Conservation (phyloP, 92 coral and sea anemone genomes). For the Plumapathes pennacea region DNA sequence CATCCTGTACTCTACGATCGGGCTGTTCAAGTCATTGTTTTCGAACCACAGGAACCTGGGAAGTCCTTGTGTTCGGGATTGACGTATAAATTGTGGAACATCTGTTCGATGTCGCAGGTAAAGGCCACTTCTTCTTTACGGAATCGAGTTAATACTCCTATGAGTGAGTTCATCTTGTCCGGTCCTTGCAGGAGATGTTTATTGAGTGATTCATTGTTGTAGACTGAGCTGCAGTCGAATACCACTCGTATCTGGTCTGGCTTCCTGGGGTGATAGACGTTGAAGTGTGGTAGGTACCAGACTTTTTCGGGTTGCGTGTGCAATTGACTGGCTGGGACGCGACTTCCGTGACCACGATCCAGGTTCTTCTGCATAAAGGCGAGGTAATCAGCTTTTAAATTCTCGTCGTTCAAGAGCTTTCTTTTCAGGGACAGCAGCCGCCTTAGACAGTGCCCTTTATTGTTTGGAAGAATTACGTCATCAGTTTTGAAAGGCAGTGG, state of each 20-base stretch:
- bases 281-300: conserved; percentile 47
- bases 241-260: conserved; percentile 33
- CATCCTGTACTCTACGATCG: too few species aligned
- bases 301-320: conserved; percentile 10
- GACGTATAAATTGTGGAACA: too few species aligned
- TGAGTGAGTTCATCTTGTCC: too few species aligned
- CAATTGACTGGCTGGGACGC: conserved; percentile 20
- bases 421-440: conserved; percentile 41
- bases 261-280: conserved; percentile 15
- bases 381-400: conserved; percentile 12
- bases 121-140: conserved; percentile 17
- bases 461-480: conserved; percentile 29
- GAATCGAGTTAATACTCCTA: background rate
- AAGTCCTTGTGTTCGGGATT: background rate
- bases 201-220: conserved; percentile 16
- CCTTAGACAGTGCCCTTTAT: conserved; percentile 27
- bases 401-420: conserved; percentile 28
- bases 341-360: conserved; percentile 29
- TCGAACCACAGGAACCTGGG: conserved; percentile 6
- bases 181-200: conserved; percentile 44
- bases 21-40: conserved; percentile 13
- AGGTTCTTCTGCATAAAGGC: conserved; percentile 46
- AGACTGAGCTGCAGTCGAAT: conserved; percentile 29
- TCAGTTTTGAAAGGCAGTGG: conserved; percentile 54
- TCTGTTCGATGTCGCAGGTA: too few species aligned